A percentile compares a stretch with the other conserved stretches of the same genome.
Evolutionary conservation across 1,140 invertebrate genomes (phyloP).

Genomic region (Atta cephalotes): DNA sequence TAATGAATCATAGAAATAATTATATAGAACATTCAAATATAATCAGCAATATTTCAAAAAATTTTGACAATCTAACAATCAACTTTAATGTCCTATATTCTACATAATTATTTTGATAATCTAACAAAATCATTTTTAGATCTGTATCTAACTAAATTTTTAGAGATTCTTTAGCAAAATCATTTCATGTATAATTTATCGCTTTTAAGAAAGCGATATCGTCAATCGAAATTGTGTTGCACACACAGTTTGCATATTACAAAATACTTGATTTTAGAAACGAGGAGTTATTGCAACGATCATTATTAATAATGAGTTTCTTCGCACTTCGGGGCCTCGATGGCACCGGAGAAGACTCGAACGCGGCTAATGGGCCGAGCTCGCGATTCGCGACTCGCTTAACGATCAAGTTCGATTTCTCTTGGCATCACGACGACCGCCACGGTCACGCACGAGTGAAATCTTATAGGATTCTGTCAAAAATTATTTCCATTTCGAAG

Average conservation of each 20-base stretch:
- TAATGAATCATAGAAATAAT: no score
- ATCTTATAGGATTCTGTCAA: conserved; percentile 77
- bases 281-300: neutral
- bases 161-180: no score
- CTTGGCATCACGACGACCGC: conserved; percentile 80
- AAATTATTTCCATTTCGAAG: conserved; percentile 68
- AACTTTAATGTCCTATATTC: no score
- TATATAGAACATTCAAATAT: no score
- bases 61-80: no score
- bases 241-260: neutral
- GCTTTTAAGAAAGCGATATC: neutral
- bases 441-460: conserved; percentile 78
- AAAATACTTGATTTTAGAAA: neutral
- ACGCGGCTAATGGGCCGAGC: conserved; percentile 82
- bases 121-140: no score
- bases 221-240: no score
- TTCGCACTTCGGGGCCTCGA: neutral
- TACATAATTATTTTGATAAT: no score
- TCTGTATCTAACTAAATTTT: no score
- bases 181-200: neutral
- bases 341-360: conserved; percentile 68
- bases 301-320: conserved; percentile 24
- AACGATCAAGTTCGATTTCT: conserved; percentile 85
- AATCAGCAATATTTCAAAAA: no score
- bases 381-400: conserved; percentile 81